Conservation (phyloP, 2,113 vertebrate species). For the Trogon surrucura region DNA sequence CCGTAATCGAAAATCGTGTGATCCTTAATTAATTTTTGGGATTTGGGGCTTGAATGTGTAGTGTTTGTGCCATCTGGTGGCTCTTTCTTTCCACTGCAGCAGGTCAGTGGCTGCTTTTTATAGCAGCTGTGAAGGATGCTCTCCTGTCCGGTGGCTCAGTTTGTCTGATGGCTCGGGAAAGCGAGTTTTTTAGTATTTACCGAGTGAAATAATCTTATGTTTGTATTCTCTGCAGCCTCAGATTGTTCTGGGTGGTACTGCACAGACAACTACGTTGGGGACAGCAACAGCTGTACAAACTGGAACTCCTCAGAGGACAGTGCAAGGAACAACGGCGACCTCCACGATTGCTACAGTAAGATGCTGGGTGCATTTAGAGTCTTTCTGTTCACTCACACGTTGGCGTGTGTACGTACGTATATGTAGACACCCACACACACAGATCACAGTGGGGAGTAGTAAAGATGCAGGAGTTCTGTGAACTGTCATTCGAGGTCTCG, state of each 20-base stretch:
- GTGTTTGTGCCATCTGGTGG: constrained; percentile 72
- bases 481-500: background rate
- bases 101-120: background rate
- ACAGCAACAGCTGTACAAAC: constrained; percentile 85
- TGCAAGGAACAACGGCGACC: constrained; percentile 81
- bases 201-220: background rate
- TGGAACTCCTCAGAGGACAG: constrained; percentile 85
- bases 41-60: background rate
- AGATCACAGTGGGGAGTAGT: background rate
- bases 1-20: background rate
- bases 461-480: background rate
- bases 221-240: constrained; percentile 79
- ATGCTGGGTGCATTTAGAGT: background rate
- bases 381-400: background rate
- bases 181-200: rapidly evolving
- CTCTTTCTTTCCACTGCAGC: background rate
- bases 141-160: background rate
- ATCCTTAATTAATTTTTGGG: background rate
- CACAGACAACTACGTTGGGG: constrained; percentile 81
- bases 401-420: background rate
- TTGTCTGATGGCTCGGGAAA: background rate
- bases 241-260: constrained; percentile 86
- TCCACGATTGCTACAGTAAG: constrained; percentile 87
- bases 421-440: rapidly evolving
- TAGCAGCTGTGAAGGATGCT: background rate